phyloP scores from a whole-genome alignment of 2,888 invertebrate genomes.

The Neocrepidodera transversa region DNA sequence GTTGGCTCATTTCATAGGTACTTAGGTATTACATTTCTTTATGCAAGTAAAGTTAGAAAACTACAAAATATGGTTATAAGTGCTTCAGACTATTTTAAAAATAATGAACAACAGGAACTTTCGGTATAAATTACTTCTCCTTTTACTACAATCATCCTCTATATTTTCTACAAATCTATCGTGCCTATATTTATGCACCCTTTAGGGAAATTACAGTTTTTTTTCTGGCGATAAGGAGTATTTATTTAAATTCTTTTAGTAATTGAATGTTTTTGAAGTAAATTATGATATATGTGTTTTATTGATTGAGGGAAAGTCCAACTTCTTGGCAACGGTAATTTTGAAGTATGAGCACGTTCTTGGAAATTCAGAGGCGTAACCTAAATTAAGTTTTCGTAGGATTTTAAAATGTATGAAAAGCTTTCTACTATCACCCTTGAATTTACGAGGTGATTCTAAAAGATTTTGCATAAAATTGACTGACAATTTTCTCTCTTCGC shows the following conservation, averaged over 20 bases:
- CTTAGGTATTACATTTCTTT: background rate
- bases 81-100: background rate
- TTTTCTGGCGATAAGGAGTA: background rate
- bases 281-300: constrained; percentile 23
- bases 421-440: constrained; percentile 25
- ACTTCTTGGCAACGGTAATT: constrained; percentile 29
- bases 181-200: no score
- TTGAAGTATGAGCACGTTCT: constrained; percentile 32
- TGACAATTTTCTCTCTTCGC: constrained; percentile 9
- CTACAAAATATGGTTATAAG: background rate
- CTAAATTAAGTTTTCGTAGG: constrained; percentile 31
- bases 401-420: constrained; percentile 32
- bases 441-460: constrained; percentile 28
- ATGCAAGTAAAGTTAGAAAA: background rate
- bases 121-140: no score
- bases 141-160: no score
- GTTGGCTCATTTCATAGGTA: constrained; percentile 1
- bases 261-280: background rate
- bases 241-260: background rate
- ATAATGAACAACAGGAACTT: background rate
- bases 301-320: constrained; percentile 32
- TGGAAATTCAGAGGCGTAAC: constrained; percentile 26
- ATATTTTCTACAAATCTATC: no score
- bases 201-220: no score
- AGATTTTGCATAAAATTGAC: constrained; percentile 30